Percentiles rank a stretch among this genome's conserved stretches.
phyloP scores from a whole-genome alignment of 1,140 invertebrate species.

The Ceratina calcarata region DNA sequence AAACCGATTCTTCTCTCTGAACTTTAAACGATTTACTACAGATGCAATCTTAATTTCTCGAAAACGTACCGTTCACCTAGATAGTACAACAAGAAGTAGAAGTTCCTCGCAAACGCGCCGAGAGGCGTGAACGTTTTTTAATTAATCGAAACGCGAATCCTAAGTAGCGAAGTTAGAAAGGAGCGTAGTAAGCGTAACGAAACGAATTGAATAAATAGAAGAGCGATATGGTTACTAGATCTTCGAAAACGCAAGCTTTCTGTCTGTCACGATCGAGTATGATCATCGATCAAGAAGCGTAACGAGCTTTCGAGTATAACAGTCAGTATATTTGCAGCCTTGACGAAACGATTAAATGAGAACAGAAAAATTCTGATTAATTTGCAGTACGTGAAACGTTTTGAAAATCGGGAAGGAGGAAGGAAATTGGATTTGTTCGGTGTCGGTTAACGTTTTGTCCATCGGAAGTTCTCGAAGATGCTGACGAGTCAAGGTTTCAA shows the following conservation, averaged over 20 bases:
- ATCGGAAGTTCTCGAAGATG: background rate
- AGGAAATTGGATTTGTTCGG: background rate
- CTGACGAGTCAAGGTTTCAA: background rate
- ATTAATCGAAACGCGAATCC: conserved; percentile 2
- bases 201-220: background rate
- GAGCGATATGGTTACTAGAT: background rate
- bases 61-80: conserved; percentile 33
- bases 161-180: conserved; percentile 11
- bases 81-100: conserved; percentile 52
- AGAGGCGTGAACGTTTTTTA: conserved; percentile 14
- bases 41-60: conserved; percentile 4
- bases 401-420: background rate
- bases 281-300: background rate
- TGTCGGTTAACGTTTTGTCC: background rate
- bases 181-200: background rate
- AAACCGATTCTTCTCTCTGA: background rate
- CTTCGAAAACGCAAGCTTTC: background rate
- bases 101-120: conserved; percentile 25
- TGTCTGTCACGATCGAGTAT: background rate
- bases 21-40: background rate
- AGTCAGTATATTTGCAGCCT: background rate
- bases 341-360: no score
- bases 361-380: no score
- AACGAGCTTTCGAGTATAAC: background rate
- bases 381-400: no score